Percentiles rank a stretch among this genome's conserved stretches.
phyloP scores from a whole-genome alignment of 2,113 vertebrate species.

The Lamprotornis superbus region DNA sequence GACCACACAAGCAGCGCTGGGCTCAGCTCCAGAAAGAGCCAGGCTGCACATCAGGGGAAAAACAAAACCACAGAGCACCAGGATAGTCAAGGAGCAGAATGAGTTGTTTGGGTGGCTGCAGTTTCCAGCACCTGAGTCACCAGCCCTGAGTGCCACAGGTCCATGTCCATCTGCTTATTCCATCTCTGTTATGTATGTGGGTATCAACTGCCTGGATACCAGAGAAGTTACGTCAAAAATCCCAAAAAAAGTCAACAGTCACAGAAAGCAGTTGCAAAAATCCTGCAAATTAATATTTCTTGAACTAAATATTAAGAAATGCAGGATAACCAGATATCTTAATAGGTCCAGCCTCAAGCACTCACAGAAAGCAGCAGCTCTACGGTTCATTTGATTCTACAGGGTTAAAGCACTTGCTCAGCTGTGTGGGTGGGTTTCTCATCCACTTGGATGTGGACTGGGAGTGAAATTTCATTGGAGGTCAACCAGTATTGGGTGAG shows the following conservation, averaged over 20 bases:
- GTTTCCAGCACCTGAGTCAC: background rate
- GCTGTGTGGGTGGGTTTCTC: background rate
- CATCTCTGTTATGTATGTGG: background rate
- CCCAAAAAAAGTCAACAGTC: background rate
- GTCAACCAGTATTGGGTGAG: background rate
- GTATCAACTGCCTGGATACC: background rate
- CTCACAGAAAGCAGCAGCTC: background rate
- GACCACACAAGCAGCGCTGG: fast-evolving
- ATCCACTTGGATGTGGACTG: background rate
- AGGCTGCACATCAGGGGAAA: background rate
- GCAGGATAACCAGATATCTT: background rate
- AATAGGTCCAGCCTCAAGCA: background rate
- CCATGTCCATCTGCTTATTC: background rate
- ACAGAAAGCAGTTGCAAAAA: background rate
- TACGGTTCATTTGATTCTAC: background rate
- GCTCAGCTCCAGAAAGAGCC: background rate
- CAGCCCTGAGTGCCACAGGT: fast-evolving
- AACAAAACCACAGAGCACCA: background rate
- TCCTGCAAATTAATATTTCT: background rate
- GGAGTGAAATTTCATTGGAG: background rate
- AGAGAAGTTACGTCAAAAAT: background rate
- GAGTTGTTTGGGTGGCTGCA: background rate
- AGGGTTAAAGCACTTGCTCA: background rate
- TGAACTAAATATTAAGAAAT: background rate
- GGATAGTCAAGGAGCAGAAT: background rate